phyloP scores from a whole-genome alignment of 2,888 invertebrate genomes.

The Parnassius apollo region DNA sequence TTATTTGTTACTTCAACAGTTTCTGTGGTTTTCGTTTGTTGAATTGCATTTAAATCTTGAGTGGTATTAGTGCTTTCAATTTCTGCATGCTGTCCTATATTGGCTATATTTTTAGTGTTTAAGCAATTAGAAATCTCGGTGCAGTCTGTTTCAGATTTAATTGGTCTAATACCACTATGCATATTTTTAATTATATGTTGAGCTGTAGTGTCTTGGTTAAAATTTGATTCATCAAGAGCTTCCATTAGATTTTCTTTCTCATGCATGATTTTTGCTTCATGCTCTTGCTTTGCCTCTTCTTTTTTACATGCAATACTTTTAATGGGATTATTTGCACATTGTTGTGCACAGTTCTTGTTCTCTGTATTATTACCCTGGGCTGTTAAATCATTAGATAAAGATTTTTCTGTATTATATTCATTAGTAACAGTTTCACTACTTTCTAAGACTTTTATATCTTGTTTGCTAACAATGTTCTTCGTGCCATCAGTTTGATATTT shows the following conservation, averaged over 20 bases:
- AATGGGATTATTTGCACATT: not conserved
- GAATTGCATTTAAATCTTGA: not conserved
- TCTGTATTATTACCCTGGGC: not conserved
- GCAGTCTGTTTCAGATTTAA: not conserved
- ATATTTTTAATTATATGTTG: not conserved
- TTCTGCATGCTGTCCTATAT: not conserved
- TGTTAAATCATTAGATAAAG: not conserved
- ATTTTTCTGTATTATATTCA: not conserved
- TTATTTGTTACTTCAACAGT: not conserved
- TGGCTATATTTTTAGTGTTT: not conserved
- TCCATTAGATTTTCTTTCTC: slow-evolving; percentile 8
- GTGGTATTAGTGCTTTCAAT: not conserved
- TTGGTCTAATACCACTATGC: not conserved
- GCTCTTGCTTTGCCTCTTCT: not conserved
- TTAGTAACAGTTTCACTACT: not conserved
- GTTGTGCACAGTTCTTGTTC: not conserved
- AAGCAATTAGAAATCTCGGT: not conserved
- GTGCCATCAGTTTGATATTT: not conserved
- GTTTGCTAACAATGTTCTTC: not conserved
- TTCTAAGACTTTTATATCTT: not conserved
- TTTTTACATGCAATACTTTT: not conserved
- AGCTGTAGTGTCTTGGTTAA: no score
- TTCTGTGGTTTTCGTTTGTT: not conserved
- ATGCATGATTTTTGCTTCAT: slow-evolving; percentile 1
- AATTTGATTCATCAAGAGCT: no score